These are phyloP conservation scores for Collichthys lucidus DNA, from an alignment of 2,113 vertebrate genomes.

Conservation along the genomic window DNA sequence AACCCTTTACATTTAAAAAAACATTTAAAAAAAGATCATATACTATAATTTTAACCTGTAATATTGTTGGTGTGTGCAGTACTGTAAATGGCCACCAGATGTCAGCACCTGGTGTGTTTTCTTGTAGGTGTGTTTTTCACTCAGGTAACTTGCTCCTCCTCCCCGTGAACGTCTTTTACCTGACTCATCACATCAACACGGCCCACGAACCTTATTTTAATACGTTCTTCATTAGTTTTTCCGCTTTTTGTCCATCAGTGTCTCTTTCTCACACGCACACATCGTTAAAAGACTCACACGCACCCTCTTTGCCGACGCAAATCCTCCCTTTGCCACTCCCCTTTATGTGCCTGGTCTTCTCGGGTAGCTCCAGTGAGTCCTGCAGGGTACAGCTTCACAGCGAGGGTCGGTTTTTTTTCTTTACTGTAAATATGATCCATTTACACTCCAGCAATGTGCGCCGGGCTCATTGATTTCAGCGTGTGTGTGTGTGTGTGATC, in stretches of 20 bases:
- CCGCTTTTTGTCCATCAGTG: background rate
- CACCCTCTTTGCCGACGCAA: constrained; percentile 55
- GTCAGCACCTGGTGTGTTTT: background rate
- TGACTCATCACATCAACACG: background rate
- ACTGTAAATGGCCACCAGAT: constrained; percentile 33
- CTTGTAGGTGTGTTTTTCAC: background rate
- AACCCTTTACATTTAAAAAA: background rate
- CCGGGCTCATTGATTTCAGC: constrained; percentile 11
- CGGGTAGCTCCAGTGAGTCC: constrained; percentile 23
- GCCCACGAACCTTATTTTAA: background rate
- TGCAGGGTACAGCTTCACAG: constrained; percentile 20
- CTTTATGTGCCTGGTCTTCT: constrained; percentile 59
- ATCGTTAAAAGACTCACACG: background rate
- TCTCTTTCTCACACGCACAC: background rate
- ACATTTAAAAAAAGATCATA: background rate
- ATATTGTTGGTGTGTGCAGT: background rate
- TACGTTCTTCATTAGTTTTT: background rate
- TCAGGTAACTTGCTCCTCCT: background rate
- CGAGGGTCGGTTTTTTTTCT: background rate
- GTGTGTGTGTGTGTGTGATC: background rate
- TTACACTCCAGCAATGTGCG: background rate
- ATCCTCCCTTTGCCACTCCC: constrained; percentile 56
- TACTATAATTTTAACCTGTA: too few species aligned
- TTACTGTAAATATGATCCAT: constrained; percentile 12
- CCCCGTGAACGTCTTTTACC: too few species aligned